Conservation (phyloP, 2,888 invertebrate species). For the Galerucella nymphaeae region DNA sequence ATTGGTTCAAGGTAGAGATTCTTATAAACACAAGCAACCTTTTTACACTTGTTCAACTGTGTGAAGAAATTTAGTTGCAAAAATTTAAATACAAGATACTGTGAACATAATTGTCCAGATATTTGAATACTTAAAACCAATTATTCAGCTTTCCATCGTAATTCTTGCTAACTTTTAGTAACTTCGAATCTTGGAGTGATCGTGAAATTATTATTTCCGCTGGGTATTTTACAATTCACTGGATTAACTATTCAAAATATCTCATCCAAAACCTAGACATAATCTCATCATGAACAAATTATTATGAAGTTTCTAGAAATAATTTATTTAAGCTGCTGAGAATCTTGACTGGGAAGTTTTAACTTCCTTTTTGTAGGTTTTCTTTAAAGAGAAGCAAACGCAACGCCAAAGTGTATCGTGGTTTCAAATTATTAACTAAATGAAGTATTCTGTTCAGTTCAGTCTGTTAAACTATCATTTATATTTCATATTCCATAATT, state of each 20-base stretch:
- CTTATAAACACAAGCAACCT: too few species aligned
- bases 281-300: conserved; percentile 34
- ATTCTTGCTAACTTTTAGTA: conserved; percentile 19
- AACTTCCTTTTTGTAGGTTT: neutral
- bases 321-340: conserved; percentile 38
- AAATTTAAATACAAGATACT: neutral
- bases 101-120: neutral
- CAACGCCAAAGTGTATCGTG: neutral
- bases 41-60: too few species aligned
- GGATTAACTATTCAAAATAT: conserved; percentile 40
- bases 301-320: conserved; percentile 38
- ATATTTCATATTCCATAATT: too few species aligned
- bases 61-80: too few species aligned
- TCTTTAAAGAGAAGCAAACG: neutral
- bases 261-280: conserved; percentile 38
- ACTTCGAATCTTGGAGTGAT: conserved; percentile 28
- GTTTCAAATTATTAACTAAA: too few species aligned
- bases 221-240: conserved; percentile 37
- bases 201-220: conserved; percentile 32
- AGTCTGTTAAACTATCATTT: too few species aligned
- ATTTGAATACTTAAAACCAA: neutral
- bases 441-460: too few species aligned
- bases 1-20: too few species aligned
- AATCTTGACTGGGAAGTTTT: conserved; percentile 32
- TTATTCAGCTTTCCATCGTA: conserved; percentile 8